phyloP scores from a whole-genome alignment of 2,113 vertebrate species.

The Lynx canadensis region DNA sequence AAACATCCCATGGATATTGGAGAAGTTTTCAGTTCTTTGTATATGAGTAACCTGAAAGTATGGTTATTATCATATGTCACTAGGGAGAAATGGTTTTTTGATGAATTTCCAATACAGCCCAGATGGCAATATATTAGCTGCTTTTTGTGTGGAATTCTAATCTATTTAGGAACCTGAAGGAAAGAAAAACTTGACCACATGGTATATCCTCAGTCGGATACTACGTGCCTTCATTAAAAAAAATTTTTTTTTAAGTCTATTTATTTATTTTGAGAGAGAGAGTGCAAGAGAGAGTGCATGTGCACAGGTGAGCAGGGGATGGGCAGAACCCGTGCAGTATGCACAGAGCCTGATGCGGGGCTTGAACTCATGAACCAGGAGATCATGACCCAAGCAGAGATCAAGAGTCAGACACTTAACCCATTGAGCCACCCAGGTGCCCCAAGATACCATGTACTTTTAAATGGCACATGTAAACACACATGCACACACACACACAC shows the following conservation, averaged over 20 bases:
- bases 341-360: no score
- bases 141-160: conserved; percentile 2
- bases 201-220: background rate
- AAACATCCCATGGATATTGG: background rate
- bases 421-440: no score
- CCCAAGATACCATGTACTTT: background rate
- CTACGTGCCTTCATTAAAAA: background rate
- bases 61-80: background rate
- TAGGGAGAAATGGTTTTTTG: background rate
- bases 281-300: no score
- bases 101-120: conserved; percentile 19
- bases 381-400: no score
- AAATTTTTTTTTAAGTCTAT: no score
- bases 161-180: background rate
- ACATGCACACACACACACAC: background rate
- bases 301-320: no score
- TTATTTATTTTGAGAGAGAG: no score
- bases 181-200: background rate
- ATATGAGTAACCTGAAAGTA: background rate
- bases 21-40: background rate
- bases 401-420: no score
- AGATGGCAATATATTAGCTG: background rate
- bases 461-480: background rate
- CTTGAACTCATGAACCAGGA: no score
- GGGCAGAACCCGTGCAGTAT: no score